Percentiles rank a stretch among this genome's conserved stretches.
These are phyloP conservation scores for Chromoteleia sp. DNA, from an alignment of 2,888 invertebrate species.

Conservation along the genomic window DNA sequence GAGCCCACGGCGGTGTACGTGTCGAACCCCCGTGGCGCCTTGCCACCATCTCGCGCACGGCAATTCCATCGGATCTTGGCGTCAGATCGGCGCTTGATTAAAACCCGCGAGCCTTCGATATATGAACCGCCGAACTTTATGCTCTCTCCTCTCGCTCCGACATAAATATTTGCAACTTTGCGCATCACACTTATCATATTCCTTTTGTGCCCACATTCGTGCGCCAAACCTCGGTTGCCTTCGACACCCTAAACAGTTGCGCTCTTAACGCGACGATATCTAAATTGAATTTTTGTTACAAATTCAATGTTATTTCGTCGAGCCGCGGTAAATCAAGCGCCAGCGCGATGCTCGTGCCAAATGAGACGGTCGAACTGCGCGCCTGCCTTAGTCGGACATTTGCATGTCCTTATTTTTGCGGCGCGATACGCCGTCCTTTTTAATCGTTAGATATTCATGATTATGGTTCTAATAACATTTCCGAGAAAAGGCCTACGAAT, in stretches of 20 bases:
- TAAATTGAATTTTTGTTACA: slow-evolving; percentile 54
- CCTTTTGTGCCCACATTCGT: slow-evolving; percentile 32
- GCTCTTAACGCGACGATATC: slow-evolving; percentile 34
- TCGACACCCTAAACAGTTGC: slow-evolving; percentile 3
- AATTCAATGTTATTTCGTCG: slow-evolving; percentile 21
- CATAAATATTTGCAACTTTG: slow-evolving; percentile 63
- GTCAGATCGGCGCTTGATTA: slow-evolving; percentile 84
- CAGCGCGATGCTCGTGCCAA: no score
- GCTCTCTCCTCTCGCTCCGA: slow-evolving; percentile 66
- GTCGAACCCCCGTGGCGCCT: slow-evolving; percentile 84
- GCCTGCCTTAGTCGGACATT: not conserved
- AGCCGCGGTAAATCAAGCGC: no score
- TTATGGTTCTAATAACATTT: slow-evolving; percentile 61
- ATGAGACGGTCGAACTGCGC: slow-evolving; percentile 5
- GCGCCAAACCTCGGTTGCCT: slow-evolving; percentile 35
- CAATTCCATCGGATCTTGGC: slow-evolving; percentile 80
- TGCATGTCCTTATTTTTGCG: slow-evolving; percentile 15
- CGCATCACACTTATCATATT: slow-evolving; percentile 39
- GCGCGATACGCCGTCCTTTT: slow-evolving; percentile 9
- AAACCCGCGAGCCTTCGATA: slow-evolving; percentile 83
- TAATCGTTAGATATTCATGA: slow-evolving; percentile 63
- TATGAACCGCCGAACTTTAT: slow-evolving; percentile 82
- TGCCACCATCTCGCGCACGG: slow-evolving; percentile 82
- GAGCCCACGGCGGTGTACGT: slow-evolving; percentile 78
- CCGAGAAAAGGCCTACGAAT: slow-evolving; percentile 60